Evolutionary conservation across 2,113 vertebrate species (phyloP).

Genomic region (Dromas ardeola): DNA sequence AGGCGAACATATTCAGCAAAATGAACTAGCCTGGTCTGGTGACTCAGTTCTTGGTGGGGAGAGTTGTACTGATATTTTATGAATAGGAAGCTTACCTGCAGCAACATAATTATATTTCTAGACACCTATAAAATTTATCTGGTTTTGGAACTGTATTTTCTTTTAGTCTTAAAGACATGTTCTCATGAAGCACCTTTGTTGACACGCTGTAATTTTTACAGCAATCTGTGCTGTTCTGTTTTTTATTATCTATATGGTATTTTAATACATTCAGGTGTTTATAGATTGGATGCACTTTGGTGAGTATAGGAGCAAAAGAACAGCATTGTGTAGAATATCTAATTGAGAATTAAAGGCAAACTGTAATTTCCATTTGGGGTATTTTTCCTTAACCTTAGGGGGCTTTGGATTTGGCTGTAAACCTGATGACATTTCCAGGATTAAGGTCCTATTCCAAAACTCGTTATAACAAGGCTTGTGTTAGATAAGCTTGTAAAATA

Average conservation of each 20-base stretch:
- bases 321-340: background rate
- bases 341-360: background rate
- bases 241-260: background rate
- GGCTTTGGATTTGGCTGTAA: background rate
- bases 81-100: background rate
- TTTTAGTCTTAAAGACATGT: background rate
- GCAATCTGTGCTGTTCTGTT: background rate
- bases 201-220: background rate
- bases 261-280: background rate
- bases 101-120: background rate
- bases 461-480: background rate
- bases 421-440: background rate
- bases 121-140: background rate
- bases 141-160: background rate
- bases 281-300: background rate
- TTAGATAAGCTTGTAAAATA: background rate
- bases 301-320: background rate
- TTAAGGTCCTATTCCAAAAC: background rate
- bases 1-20: background rate
- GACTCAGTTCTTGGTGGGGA: background rate
- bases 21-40: background rate
- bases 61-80: background rate
- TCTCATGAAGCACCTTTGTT: background rate
- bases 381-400: background rate
- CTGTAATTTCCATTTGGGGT: background rate